Conservation (phyloP, 2,888 invertebrate genomes). For the Barypeithes pellucidus region DNA sequence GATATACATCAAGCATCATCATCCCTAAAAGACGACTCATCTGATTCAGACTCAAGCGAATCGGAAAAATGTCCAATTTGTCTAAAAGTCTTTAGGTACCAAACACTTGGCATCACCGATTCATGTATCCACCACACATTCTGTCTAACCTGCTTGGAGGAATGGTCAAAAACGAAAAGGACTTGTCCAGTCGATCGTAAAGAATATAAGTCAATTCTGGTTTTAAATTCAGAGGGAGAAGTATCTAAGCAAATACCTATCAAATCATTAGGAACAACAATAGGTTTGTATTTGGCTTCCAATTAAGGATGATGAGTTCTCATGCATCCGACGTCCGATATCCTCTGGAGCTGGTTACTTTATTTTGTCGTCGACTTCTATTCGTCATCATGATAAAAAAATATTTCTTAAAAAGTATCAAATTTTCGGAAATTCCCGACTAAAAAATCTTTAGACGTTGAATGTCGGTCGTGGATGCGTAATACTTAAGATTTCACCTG, state of each 20-base stretch:
- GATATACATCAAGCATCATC: slow-evolving; percentile 20
- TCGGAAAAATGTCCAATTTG: slow-evolving; percentile 50
- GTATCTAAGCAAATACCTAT: slow-evolving; percentile 39
- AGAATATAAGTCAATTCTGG: slow-evolving; percentile 45
- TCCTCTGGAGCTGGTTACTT: too few relatives aligned
- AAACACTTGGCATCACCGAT: slow-evolving; percentile 40
- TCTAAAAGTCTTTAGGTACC: slow-evolving; percentile 33
- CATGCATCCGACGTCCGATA: too few relatives aligned
- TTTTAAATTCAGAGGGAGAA: slow-evolving; percentile 33
- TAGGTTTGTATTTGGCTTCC: slow-evolving; percentile 20
- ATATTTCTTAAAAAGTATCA: too few relatives aligned
- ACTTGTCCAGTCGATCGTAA: slow-evolving; percentile 53
- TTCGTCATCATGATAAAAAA: too few relatives aligned
- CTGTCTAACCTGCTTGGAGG: slow-evolving; percentile 48
- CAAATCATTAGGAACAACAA: background rate
- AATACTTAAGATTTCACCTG: too few relatives aligned
- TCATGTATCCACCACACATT: slow-evolving; percentile 48
- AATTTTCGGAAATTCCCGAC: too few relatives aligned
- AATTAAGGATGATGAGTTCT: too few relatives aligned
- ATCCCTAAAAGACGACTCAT: slow-evolving; percentile 10
- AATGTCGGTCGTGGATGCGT: too few relatives aligned
- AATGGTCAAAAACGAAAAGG: slow-evolving; percentile 50
- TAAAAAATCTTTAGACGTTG: too few relatives aligned
- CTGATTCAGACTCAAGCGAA: slow-evolving; percentile 14
- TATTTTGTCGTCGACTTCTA: too few relatives aligned